Conservation (phyloP, 2,113 vertebrate genomes). For the Dromas ardeola region DNA sequence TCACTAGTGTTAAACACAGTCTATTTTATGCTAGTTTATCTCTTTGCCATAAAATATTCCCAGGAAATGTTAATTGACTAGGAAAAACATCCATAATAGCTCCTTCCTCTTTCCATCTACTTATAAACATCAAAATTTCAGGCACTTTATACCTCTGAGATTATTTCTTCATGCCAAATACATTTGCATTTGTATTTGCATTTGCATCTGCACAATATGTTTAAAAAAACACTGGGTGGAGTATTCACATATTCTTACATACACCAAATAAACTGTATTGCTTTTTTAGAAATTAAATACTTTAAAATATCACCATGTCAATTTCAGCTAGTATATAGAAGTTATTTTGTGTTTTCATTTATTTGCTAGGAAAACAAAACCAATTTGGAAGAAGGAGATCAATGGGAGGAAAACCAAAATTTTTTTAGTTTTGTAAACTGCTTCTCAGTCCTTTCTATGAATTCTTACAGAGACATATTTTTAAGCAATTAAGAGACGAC, state of each 20-base stretch:
- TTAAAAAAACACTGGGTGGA: background rate
- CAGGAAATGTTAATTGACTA: background rate
- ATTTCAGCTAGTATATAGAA: background rate
- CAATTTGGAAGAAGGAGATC: background rate
- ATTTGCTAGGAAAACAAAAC: background rate
- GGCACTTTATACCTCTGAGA: background rate
- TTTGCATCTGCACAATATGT: too few species aligned
- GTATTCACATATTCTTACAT: rapidly evolving
- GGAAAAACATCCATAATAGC: background rate
- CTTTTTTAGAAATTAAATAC: background rate
- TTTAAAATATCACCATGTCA: background rate
- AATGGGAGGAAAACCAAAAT: background rate
- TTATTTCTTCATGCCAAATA: background rate
- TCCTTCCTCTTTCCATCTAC: background rate
- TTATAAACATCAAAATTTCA: background rate
- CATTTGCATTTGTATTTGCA: too few species aligned
- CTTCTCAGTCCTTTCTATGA: background rate
- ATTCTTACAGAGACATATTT: background rate
- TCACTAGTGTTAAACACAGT: background rate
- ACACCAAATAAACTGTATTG: background rate
- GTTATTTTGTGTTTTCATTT: background rate
- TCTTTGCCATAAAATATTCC: background rate
- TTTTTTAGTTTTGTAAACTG: background rate
- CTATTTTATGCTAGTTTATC: background rate
- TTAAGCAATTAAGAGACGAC: background rate